phyloP scores from a whole-genome alignment of 92 coral and sea anemone species.

The Epizoanthus fatuus region DNA sequence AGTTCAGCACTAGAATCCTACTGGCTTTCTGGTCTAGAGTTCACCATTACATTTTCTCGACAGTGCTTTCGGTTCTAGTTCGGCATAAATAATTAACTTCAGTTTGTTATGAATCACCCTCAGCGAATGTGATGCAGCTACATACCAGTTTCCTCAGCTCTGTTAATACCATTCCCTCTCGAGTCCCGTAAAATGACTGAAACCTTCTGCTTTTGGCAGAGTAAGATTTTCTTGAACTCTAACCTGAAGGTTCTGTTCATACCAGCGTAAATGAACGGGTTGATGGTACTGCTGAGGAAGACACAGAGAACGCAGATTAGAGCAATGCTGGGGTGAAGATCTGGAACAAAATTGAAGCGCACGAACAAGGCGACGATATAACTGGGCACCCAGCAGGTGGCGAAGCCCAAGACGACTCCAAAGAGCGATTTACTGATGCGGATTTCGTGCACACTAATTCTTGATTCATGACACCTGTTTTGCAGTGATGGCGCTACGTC shows the following conservation, averaged over 20 bases:
- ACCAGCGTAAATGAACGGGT: conserved; percentile 68
- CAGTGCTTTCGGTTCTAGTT: too few species aligned
- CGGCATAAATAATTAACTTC: too few species aligned
- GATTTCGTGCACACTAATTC: conserved; percentile 37
- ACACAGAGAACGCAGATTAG: conserved; percentile 41
- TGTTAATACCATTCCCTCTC: too few species aligned
- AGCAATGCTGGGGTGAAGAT: conserved; percentile 10
- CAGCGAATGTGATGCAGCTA: too few species aligned
- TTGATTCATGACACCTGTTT: conserved; percentile 12
- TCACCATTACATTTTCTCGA: too few species aligned
- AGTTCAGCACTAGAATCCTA: too few species aligned
- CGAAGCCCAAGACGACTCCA: conserved; percentile 28
- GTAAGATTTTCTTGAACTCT: conserved; percentile 49
- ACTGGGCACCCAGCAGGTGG: conserved; percentile 58
- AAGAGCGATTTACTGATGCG: conserved; percentile 43
- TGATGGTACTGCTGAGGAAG: conserved; percentile 64
- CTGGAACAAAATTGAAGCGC: conserved; percentile 39
- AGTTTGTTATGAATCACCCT: too few species aligned
- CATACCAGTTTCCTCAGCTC: too few species aligned
- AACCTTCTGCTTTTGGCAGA: conserved; percentile 8
- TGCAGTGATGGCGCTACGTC: conserved; percentile 28
- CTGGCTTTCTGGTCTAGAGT: too few species aligned
- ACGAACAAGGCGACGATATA: conserved; percentile 51
- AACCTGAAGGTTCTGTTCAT: conserved; percentile 60
- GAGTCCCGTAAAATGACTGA: too few species aligned